These are phyloP conservation scores for Strigops habroptila DNA, from an alignment of 2,113 vertebrate genomes.

Conservation along the genomic window DNA sequence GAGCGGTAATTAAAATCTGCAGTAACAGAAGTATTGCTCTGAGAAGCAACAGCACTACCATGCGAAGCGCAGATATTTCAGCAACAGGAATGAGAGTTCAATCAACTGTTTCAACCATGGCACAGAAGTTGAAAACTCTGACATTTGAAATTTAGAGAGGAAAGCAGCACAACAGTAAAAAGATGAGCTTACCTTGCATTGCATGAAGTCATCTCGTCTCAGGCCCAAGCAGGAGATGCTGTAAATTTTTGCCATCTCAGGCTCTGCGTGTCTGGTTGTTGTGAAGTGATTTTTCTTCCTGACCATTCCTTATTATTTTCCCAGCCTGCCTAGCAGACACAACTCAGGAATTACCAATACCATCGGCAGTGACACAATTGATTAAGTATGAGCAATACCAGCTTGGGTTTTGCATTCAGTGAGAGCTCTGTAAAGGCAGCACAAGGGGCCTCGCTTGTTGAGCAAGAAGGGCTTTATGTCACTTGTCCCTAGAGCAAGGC, in stretches of 20 bases:
- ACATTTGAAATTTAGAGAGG: neutral
- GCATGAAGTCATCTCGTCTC: neutral
- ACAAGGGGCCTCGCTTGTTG: neutral
- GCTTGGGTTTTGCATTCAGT: slow-evolving; percentile 16
- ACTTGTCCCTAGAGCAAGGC: slow-evolving; percentile 40
- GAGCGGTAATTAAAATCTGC: neutral
- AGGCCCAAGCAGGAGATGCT: neutral
- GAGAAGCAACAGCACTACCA: neutral
- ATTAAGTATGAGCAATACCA: slow-evolving; percentile 47
- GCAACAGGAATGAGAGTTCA: neutral
- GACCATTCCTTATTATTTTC: neutral
- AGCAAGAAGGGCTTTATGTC: slow-evolving; percentile 41
- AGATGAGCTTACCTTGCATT: neutral
- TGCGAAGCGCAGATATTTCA: neutral
- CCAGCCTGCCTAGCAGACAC: neutral
- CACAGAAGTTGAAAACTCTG: neutral
- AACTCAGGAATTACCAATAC: slow-evolving; percentile 26
- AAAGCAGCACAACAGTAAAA: neutral
- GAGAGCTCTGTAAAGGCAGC: slow-evolving; percentile 28
- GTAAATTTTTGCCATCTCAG: neutral
- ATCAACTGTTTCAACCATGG: neutral
- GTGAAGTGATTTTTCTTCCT: slow-evolving; percentile 4
- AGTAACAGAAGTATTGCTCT: neutral
- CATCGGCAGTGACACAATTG: neutral
- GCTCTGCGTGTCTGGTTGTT: neutral